A percentile compares a stretch with the other conserved stretches of the same genome.
Evolutionary conservation across 2,888 invertebrate genomes (phyloP).

Genomic region (Pristionchus exspectatus): DNA sequence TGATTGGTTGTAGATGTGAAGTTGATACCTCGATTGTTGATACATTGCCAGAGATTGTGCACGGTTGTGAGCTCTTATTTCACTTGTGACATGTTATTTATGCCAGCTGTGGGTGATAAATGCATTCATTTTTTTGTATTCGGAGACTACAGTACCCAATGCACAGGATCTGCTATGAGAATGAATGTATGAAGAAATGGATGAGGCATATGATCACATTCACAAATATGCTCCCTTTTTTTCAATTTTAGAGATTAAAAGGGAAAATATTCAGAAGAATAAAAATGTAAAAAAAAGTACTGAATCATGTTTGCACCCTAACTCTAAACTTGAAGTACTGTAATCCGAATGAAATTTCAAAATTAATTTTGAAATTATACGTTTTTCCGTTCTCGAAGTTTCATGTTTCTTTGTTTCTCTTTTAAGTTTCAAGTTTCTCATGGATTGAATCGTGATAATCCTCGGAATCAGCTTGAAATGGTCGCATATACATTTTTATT

Average conservation of each 20-base stretch:
- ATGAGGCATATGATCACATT: no score
- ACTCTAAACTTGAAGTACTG: neutral
- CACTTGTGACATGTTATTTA: neutral
- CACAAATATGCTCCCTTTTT: no score
- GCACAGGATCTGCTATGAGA: neutral
- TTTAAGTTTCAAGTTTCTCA: no score
- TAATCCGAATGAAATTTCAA: neutral
- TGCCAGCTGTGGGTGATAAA: neutral
- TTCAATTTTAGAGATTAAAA: no score
- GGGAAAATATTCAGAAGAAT: no score
- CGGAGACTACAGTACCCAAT: neutral
- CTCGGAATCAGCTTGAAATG: neutral
- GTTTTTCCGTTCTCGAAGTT: no score
- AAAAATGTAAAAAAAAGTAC: neutral
- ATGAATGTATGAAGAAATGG: no score
- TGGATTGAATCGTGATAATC: neutral
- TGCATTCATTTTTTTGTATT: neutral
- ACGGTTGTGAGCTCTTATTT: slow-evolving; percentile 3
- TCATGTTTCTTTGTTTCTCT: no score
- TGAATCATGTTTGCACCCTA: neutral
- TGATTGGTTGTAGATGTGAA: neutral
- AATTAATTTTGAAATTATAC: no score
- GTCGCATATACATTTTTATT: neutral
- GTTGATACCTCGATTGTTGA: neutral
- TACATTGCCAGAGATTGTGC: neutral